Evolutionary conservation across 1,140 invertebrate species (phyloP).

Genomic region (Leptonema lineaticorne): DNA sequence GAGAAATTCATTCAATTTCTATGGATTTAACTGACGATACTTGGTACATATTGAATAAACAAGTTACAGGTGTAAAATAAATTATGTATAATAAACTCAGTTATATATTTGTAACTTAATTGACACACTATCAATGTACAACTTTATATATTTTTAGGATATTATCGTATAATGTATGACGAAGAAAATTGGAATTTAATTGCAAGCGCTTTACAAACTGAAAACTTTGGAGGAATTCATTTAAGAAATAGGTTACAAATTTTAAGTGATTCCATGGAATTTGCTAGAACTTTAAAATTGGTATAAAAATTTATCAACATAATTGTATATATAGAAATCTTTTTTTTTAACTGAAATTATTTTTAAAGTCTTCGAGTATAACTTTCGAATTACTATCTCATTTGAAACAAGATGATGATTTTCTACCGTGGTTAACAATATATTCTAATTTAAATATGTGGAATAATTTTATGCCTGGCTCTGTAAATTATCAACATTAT

Average conservation of each 20-base stretch:
- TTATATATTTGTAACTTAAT: neutral
- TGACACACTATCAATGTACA: neutral
- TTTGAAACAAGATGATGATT: slow-evolving; percentile 59
- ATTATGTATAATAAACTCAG: neutral
- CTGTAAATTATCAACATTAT: slow-evolving; percentile 26
- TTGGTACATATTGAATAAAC: slow-evolving; percentile 63
- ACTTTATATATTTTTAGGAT: slow-evolving; percentile 50
- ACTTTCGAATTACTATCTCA: slow-evolving; percentile 57
- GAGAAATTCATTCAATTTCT: neutral
- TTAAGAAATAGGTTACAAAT: slow-evolving; percentile 74
- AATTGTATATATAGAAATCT: neutral
- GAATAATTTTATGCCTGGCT: slow-evolving; percentile 45
- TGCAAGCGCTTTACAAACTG: slow-evolving; percentile 46
- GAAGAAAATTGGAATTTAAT: slow-evolving; percentile 55
- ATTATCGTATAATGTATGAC: slow-evolving; percentile 66
- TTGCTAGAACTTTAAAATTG: slow-evolving; percentile 61
- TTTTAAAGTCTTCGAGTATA: slow-evolving; percentile 46
- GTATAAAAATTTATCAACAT: slow-evolving; percentile 35
- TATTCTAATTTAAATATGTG: slow-evolving; percentile 49
- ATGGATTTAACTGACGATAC: slow-evolving; percentile 42
- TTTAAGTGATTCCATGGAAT: slow-evolving; percentile 71
- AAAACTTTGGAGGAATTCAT: slow-evolving; percentile 57
- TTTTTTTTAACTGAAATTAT: slow-evolving; percentile 7
- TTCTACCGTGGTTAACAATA: slow-evolving; percentile 62
- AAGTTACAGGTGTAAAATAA: slow-evolving; percentile 56